These are phyloP conservation scores for Cyrtodaria siliqua DNA, from an alignment of 2,888 invertebrate species.

Conservation along the genomic window DNA sequence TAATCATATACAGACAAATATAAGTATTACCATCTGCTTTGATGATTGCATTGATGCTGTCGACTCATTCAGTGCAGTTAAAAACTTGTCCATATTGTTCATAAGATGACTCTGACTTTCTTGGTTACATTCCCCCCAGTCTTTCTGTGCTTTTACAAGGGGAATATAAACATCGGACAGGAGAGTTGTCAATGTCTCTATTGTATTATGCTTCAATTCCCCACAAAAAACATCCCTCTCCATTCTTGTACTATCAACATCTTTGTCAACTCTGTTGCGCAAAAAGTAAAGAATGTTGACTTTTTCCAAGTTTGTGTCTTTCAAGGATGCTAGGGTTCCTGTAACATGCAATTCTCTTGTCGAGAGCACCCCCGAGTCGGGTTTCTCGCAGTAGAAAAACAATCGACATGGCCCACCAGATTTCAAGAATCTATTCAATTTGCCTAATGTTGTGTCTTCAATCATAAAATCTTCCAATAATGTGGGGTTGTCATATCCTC, in stretches of 20 bases:
- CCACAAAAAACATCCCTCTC: constrained; percentile 85
- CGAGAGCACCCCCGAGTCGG: constrained; percentile 76
- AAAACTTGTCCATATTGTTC: constrained; percentile 83
- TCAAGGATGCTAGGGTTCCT: constrained; percentile 81
- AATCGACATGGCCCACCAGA: constrained; percentile 83
- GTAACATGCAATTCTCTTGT: constrained; percentile 80
- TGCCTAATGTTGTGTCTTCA: constrained; percentile 80
- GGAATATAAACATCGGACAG: constrained; percentile 85
- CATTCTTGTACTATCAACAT: constrained; percentile 82
- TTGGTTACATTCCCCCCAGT: constrained; percentile 84
- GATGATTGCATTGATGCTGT: constrained; percentile 80
- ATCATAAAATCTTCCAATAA: constrained; percentile 85
- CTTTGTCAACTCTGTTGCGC: constrained; percentile 80
- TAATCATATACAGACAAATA: too few species aligned
- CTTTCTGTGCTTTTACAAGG: constrained; percentile 81
- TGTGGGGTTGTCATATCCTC: constrained; percentile 83
- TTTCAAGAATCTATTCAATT: constrained; percentile 83
- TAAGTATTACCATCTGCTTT: constrained; percentile 81
- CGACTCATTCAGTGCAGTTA: constrained; percentile 81
- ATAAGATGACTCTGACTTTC: constrained; percentile 82
- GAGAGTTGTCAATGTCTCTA: constrained; percentile 82
- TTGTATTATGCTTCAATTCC: constrained; percentile 84
- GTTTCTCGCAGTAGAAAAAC: constrained; percentile 84
- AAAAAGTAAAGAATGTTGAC: constrained; percentile 84
- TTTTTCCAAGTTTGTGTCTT: constrained; percentile 80